These are phyloP conservation scores for Zele albiditarsus DNA, from an alignment of 2,888 invertebrate genomes.

Conservation along the genomic window DNA sequence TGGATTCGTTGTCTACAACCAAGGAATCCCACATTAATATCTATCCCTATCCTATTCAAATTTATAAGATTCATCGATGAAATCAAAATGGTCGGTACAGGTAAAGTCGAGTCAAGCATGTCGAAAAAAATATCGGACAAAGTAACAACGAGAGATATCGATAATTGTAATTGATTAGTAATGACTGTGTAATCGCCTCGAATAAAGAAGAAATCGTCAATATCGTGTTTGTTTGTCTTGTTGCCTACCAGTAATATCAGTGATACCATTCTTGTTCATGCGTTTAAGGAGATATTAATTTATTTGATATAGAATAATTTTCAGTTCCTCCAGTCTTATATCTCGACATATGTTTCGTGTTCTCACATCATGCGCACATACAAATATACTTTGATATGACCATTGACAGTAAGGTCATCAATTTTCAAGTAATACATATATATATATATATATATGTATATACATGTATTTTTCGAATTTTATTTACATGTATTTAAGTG, in stretches of 20 bases:
- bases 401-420: too few relatives aligned
- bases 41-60: constrained; percentile 89
- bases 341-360: too few relatives aligned
- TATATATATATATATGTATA: not conserved
- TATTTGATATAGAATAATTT: too few relatives aligned
- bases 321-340: too few relatives aligned
- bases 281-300: too few relatives aligned
- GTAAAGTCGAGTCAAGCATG: not conserved
- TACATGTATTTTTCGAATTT: too few relatives aligned
- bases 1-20: constrained; percentile 90
- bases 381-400: too few relatives aligned
- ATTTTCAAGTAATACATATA: not conserved
- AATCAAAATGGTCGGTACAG: not conserved
- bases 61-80: constrained; percentile 70
- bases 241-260: too few relatives aligned
- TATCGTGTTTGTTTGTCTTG: not conserved
- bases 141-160: constrained; percentile 13
- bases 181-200: not conserved
- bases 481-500: not conserved
- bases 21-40: constrained; percentile 82
- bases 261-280: too few relatives aligned
- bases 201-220: not conserved
- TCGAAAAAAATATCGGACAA: not conserved
- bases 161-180: not conserved
- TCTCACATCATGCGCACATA: too few relatives aligned